phyloP scores from a whole-genome alignment of 2,797 vertebrate species.

The Pantherophis vulpinus region DNA sequence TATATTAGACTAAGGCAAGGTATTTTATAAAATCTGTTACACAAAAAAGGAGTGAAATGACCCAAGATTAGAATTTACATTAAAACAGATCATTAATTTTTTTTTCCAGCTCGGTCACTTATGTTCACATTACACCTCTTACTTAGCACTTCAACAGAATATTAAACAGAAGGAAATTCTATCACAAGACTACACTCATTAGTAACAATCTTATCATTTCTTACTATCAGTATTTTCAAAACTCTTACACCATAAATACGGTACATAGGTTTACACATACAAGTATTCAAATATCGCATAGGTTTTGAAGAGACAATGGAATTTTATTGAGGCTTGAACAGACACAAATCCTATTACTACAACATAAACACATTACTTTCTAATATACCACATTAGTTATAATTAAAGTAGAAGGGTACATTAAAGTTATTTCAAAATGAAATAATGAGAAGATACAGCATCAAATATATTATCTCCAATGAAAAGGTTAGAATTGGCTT shows the following conservation, averaged over 20 bases:
- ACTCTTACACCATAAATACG: neutral
- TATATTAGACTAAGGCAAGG: neutral
- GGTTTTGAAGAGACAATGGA: neutral
- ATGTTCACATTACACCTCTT: neutral
- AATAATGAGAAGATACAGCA: neutral
- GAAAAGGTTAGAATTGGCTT: slow-evolving; percentile 12
- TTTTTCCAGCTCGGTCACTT: neutral
- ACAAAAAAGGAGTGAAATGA: neutral
- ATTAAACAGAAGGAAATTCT: neutral
- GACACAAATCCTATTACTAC: neutral
- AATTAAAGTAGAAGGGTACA: neutral
- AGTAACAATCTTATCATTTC: neutral
- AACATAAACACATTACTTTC: neutral
- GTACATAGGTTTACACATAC: neutral
- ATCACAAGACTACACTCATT: neutral
- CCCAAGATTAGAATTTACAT: neutral
- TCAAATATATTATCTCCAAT: neutral
- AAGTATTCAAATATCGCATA: neutral
- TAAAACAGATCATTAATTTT: neutral
- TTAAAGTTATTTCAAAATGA: neutral
- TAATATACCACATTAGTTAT: neutral
- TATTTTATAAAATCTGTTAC: neutral
- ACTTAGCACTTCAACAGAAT: neutral
- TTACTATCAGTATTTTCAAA: neutral
- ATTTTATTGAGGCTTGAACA: slow-evolving; percentile 5